These are phyloP conservation scores for Aradophagus sp. DNA, from an alignment of 1,140 invertebrate genomes.

Conservation along the genomic window DNA sequence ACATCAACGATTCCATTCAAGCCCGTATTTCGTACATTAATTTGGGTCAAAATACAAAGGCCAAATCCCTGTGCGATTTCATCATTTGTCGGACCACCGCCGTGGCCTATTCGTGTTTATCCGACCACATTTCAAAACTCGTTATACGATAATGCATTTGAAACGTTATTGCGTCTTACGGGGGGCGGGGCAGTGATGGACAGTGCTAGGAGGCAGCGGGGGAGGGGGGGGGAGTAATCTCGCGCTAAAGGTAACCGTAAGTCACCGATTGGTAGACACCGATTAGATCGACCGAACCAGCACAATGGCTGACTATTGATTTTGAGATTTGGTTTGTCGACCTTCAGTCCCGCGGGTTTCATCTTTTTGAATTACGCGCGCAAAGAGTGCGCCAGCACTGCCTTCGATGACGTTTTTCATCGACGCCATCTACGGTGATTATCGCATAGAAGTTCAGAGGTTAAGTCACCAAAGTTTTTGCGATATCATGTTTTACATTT, in stretches of 20 bases:
- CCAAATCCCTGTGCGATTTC: slow-evolving; percentile 49
- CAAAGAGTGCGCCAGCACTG: no score
- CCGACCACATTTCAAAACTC: slow-evolving; percentile 52
- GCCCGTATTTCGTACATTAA: slow-evolving; percentile 53
- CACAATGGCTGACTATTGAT: slow-evolving; percentile 17
- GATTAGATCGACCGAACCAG: slow-evolving; percentile 17
- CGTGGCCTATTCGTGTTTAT: slow-evolving; percentile 47
- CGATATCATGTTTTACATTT: no score
- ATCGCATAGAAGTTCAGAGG: no score
- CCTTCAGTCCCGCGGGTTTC: slow-evolving; percentile 20
- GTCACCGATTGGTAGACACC: slow-evolving; percentile 21
- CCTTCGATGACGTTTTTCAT: no score
- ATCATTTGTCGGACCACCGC: slow-evolving; percentile 46
- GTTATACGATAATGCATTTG: slow-evolving; percentile 42
- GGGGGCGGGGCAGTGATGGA: not conserved
- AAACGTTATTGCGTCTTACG: slow-evolving; percentile 41
- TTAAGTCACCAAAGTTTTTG: no score
- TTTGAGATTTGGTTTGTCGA: slow-evolving; percentile 10
- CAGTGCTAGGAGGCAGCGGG: no score
- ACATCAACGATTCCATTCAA: slow-evolving; percentile 55
- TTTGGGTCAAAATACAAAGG: slow-evolving; percentile 53
- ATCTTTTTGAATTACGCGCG: not conserved
- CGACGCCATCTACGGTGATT: no score
- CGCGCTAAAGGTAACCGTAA: slow-evolving; percentile 23
- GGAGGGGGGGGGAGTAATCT: no score